Base-by-base conservation (phyloP, 2,797 vertebrate species). In the Brachymystax lenok region DNA sequence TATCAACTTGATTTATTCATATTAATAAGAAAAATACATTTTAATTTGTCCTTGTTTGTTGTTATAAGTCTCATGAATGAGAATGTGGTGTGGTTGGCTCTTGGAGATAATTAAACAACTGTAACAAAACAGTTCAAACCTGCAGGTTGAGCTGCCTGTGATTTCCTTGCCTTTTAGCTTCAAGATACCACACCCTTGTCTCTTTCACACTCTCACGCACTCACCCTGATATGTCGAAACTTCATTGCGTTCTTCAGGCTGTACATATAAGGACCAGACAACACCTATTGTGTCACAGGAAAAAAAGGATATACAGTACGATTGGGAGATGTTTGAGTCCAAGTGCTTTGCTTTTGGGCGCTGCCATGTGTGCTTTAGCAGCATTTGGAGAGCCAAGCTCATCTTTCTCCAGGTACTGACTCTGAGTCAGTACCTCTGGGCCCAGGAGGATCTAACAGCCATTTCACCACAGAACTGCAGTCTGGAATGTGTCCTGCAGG, bases 401-500 rank as follows among this genome's bases (percentile, higher is more conserved):
- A 33, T 84, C 59, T 27, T 91, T 19, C 82, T 40, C 27, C 82
- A 82, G 54, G 63, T 89, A n/a, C 14, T 84, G 51, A 64, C 8
- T 0, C 51, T 79, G 0, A 21, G 19, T 30, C 74, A 3, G 69
- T 77, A 17, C 0, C 30, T 85, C 24, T 3, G 69, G 54, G 81
- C 84, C 40, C 72, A 71, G 7, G 82, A 77, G 0, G 68, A 86
- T 7, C 17, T 13, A 27, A 13, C 46, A 5, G 7, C 68, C 46
- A 16, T 13, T 14, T 7, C 35, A 0, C 68, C 0, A 61, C 74
- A 0, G 67, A 76, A 90, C 83, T 95, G 94, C 89, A 88, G 78
- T 0, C 79, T 95, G 75, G 83, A 90, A 52, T 95, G 94, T 69
- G 74, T 95, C 59, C 87, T 52, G 12, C 83, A 90, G 92, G 94